Evolutionary conservation across 2,888 invertebrate genomes (phyloP).

Genomic region (Drosophila nr. fundita): DNA sequence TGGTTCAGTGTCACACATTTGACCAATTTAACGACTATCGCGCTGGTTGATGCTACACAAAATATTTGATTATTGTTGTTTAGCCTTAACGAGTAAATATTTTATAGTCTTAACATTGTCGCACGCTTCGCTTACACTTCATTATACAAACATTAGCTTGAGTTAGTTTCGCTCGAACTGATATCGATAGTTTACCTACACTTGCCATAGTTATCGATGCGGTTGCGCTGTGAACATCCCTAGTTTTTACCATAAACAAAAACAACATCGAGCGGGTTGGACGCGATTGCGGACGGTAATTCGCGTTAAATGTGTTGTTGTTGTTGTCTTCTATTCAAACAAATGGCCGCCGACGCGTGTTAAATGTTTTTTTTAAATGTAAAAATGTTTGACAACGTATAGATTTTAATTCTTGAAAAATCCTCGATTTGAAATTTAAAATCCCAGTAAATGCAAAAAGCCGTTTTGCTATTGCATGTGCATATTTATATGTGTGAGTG

Average conservation of each 20-base stretch:
- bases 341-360: conserved; percentile 66
- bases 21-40: conserved; percentile 7
- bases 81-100: neutral
- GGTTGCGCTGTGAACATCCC: conserved; percentile 37
- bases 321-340: conserved; percentile 55
- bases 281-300: conserved; percentile 52
- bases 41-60: neutral
- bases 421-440: conserved; percentile 16
- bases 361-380: conserved; percentile 35
- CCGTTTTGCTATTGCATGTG: conserved; percentile 31
- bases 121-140: neutral
- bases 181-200: conserved; percentile 17
- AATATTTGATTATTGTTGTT: no score
- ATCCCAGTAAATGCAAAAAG: conserved; percentile 35
- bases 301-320: conserved; percentile 42
- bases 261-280: conserved; percentile 55
- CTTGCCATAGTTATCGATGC: conserved; percentile 8
- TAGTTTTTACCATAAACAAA: conserved; percentile 54
- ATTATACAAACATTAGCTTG: neutral
- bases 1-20: conserved; percentile 22
- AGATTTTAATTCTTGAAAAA: conserved; percentile 19
- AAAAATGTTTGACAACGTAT: conserved; percentile 9
- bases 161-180: no score
- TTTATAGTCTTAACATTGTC: no score
- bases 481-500: conserved; percentile 7